Evolutionary conservation across 2,888 invertebrate species (phyloP).

Genomic region (Chrysotoxum bicinctum): DNA sequence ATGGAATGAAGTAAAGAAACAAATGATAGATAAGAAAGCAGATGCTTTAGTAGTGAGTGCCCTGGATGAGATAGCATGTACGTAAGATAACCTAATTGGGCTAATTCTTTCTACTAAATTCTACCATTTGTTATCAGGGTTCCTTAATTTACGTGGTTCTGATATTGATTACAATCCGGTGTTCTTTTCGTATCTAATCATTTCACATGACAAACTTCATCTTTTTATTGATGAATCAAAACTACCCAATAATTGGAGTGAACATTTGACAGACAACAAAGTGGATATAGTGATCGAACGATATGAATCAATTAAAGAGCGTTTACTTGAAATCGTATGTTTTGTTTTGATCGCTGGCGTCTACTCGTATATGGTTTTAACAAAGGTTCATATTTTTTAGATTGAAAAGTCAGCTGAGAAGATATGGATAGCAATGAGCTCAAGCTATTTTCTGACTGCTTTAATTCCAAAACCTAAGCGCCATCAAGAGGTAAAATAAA

Average conservation of each 20-base stretch:
- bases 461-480: slow-evolving; percentile 77
- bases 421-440: slow-evolving; percentile 84
- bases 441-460: slow-evolving; percentile 83
- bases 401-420: slow-evolving; percentile 76
- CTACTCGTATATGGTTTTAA: not conserved
- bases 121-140: slow-evolving; percentile 83
- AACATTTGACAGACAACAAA: slow-evolving; percentile 84
- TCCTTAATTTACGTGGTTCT: slow-evolving; percentile 94
- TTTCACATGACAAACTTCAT: slow-evolving; percentile 84
- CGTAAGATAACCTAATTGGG: slow-evolving; percentile 75
- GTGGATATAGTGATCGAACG: slow-evolving; percentile 82
- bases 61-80: slow-evolving; percentile 94
- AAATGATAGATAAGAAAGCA: slow-evolving; percentile 86
- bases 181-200: slow-evolving; percentile 89
- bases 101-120: not conserved
- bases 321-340: slow-evolving; percentile 80
- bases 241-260: slow-evolving; percentile 82
- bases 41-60: slow-evolving; percentile 88
- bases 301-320: slow-evolving; percentile 83
- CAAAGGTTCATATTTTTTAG: slow-evolving; percentile 25
- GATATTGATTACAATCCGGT: slow-evolving; percentile 97
- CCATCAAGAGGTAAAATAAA: slow-evolving; percentile 75
- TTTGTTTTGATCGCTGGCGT: not conserved
- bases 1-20: slow-evolving; percentile 84
- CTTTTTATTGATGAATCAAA: slow-evolving; percentile 86